Evolutionary conservation across 2,888 invertebrate species (phyloP).

Genomic region (Tetrapedia diversipes): DNA sequence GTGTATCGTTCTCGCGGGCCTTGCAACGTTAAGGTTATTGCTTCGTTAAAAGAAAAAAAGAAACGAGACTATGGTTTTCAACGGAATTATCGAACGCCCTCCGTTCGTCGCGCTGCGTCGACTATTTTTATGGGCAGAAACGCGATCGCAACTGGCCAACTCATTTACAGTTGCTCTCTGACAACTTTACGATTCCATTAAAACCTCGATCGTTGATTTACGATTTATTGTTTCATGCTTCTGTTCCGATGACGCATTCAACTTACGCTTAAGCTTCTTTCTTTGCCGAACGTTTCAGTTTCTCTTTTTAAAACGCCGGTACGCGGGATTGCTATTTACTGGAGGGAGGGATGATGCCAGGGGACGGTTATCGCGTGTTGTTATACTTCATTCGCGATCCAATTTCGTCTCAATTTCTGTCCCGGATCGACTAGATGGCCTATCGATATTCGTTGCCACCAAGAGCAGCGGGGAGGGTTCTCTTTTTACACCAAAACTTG

Average conservation of each 20-base stretch:
- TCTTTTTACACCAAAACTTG: conserved; percentile 19
- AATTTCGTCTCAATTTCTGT: conserved; percentile 54
- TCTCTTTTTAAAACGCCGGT: background rate
- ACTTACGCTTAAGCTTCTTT: background rate
- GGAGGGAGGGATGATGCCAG: conserved; percentile 13
- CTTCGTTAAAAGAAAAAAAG: background rate
- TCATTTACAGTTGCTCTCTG: background rate
- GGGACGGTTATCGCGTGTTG: background rate
- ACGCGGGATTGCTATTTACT: background rate
- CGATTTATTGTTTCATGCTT: background rate
- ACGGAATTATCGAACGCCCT: background rate
- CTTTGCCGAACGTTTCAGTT: background rate
- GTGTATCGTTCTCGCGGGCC: background rate
- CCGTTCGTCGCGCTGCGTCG: conserved; percentile 6
- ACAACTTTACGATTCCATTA: background rate
- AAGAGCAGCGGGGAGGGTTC: too few relatives aligned
- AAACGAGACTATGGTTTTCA: background rate
- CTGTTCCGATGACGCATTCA: background rate
- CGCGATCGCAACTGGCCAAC: conserved; percentile 7
- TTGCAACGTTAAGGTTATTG: background rate
- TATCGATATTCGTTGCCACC: conserved; percentile 50
- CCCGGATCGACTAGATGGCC: conserved; percentile 22
- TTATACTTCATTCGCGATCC: conserved; percentile 31
- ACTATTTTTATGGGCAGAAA: conserved; percentile 5
- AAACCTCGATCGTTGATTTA: background rate